Conservation (phyloP, 2,797 vertebrate species). For the Pteronotus mesoamericanus region DNA sequence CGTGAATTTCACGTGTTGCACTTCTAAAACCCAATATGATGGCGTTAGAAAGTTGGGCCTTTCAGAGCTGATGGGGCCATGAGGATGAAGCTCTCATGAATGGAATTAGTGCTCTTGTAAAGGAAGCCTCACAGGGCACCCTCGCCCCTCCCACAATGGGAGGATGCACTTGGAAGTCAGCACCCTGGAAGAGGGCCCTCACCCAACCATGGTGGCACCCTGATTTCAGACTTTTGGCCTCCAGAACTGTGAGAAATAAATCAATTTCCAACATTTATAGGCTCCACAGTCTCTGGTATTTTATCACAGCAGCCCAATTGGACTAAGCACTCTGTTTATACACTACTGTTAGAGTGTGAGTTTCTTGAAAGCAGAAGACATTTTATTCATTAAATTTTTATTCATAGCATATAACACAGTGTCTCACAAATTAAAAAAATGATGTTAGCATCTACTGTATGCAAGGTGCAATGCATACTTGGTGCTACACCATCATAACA, state of each 20-base stretch:
- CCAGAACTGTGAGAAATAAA: not conserved
- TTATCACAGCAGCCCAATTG: not conserved
- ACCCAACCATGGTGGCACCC: not conserved
- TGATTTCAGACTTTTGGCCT: not conserved
- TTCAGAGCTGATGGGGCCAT: not conserved
- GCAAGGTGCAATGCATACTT: not conserved
- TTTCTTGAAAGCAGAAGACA: not conserved
- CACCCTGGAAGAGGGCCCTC: not conserved
- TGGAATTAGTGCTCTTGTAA: not conserved
- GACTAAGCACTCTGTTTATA: not conserved
- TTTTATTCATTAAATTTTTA: not conserved
- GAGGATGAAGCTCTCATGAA: not conserved
- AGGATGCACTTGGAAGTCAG: not conserved
- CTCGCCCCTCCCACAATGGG: not conserved
- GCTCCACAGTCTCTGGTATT: not conserved
- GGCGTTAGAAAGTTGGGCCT: not conserved
- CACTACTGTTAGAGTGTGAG: not conserved
- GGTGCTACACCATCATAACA: not conserved
- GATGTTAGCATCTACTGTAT: not conserved
- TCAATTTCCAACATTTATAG: not conserved
- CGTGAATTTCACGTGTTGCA: not conserved
- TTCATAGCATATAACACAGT: not conserved
- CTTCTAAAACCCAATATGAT: not conserved
- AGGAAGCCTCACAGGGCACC: not conserved
- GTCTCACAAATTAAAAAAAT: constrained; percentile 34